Evolutionary conservation across 2,888 invertebrate genomes (phyloP), one percentile per base, ranked within the genome.

Genomic region (Scaeva pyrastri): DNA sequence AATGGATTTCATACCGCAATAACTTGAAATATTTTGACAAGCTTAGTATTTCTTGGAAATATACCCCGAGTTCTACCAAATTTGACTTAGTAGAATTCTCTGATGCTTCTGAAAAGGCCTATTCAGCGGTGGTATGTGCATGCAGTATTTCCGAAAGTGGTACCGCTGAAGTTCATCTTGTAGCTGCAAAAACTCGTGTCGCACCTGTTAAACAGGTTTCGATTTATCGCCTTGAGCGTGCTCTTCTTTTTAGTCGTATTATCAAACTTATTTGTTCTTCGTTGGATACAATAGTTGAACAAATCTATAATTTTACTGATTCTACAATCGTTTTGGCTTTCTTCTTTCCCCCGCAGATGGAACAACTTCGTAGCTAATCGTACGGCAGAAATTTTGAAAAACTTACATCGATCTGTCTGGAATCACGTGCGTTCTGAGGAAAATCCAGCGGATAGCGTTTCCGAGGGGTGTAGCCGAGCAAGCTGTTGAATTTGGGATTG

Each of bases 61-160:
- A 43, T 14, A 56, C 70, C 1, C 1, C 21, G 31, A 55, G 43
- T 39, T 14, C 50, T 21, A 19, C 16, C 8, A 0, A 21, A 4
- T 77, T 55, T n/a, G 73, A 56, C n/a, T 73, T 36, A 39, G 43
- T 43, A 64, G 80, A 45, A 19, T 43, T 71, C 43, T 56, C 55
- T 11, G 52, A 52, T 2, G n/a, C n/a, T n/a, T n/a, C n/a, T n/a
- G n/a, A n/a, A n/a, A n/a, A n/a, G n/a, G n/a, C n/a, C n/a, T n/a
- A n/a, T n/a, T n/a, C n/a, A n/a, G n/a, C n/a, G n/a, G n/a, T n/a
- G n/a, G n/a, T n/a, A n/a, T n/a, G n/a, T n/a, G n/a, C n/a, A n/a
- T n/a, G n/a, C n/a, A n/a, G n/a, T n/a, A n/a, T n/a, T n/a, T n/a
- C n/a, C n/a, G n/a, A n/a, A n/a, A n/a, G n/a, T n/a, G n/a, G n/a